Conservation (phyloP, 1,140 invertebrate species). For the Nautilus pompilius region DNA sequence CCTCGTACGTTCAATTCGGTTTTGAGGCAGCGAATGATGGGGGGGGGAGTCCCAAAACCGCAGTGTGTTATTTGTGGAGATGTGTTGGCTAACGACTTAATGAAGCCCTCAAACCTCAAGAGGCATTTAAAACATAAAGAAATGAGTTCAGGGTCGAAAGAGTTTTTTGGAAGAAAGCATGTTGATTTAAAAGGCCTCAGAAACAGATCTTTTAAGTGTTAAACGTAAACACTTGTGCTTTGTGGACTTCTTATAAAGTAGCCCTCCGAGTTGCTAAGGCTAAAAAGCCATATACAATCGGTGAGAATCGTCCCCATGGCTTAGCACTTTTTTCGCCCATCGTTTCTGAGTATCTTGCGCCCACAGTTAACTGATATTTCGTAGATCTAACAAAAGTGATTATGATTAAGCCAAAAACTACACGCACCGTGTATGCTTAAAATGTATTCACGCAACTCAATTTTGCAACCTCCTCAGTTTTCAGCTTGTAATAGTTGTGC, state of each 20-base stretch:
- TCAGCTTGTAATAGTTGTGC: no score
- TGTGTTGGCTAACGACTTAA: neutral
- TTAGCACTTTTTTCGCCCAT: no score
- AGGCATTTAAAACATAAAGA: neutral
- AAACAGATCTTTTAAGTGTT: neutral
- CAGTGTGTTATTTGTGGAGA: neutral
- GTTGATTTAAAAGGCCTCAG: neutral
- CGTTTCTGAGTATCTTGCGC: no score
- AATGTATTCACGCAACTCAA: no score
- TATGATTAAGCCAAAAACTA: no score
- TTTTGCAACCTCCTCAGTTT: no score
- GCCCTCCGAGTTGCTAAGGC: neutral
- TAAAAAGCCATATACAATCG: neutral
- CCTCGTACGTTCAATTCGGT: neutral
- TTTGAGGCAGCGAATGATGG: neutral
- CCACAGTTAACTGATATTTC: no score
- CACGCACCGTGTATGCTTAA: no score
- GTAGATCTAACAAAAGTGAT: no score
- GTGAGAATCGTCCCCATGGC: no score
- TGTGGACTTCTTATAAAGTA: neutral
- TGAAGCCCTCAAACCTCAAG: conserved; percentile 1
- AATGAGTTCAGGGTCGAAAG: neutral
- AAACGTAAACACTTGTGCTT: neutral
- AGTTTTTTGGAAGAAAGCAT: conserved; percentile 1
- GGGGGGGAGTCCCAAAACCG: neutral